Evolutionary conservation across 2,888 invertebrate genomes (phyloP).

Genomic region (Lepidochitona cinerea): DNA sequence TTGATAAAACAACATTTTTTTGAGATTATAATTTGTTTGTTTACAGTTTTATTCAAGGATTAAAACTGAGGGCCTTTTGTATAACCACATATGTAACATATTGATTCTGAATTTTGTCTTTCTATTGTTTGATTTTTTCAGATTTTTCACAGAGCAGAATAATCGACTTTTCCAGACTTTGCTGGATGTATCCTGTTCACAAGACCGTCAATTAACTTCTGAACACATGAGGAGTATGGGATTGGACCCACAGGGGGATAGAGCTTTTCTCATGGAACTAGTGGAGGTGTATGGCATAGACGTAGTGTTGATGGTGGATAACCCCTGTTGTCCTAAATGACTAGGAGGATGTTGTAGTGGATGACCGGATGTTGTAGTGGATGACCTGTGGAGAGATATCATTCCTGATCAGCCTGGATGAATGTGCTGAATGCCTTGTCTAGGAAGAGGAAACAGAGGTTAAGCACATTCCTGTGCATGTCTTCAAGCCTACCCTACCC

Average conservation of each 20-base stretch:
- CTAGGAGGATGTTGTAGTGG: not conserved
- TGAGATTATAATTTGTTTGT: too few species aligned
- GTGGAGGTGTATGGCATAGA: constrained; percentile 71
- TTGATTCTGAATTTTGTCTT: not conserved
- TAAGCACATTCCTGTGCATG: too few species aligned
- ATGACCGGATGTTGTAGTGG: too few species aligned
- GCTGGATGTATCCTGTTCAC: constrained; percentile 67
- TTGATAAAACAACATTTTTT: too few species aligned
- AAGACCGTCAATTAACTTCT: constrained; percentile 68
- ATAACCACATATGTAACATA: too few species aligned
- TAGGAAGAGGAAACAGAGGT: too few species aligned
- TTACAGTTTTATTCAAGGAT: too few species aligned
- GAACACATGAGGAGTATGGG: constrained; percentile 70
- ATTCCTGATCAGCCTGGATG: too few species aligned
- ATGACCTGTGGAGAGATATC: too few species aligned
- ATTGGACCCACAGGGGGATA: constrained; percentile 69
- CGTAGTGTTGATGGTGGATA: constrained; percentile 70
- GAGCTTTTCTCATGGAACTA: constrained; percentile 69
- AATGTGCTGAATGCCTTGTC: too few species aligned
- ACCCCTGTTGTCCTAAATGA: constrained; percentile 70
- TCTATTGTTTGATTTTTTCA: constrained; percentile 45
- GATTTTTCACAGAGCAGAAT: constrained; percentile 70
- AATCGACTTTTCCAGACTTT: constrained; percentile 68
- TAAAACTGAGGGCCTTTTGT: too few species aligned
- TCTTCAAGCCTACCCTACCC: too few species aligned